Evolutionary conservation across 2,797 vertebrate species (phyloP).

Genomic region (Cuniculus paca): DNA sequence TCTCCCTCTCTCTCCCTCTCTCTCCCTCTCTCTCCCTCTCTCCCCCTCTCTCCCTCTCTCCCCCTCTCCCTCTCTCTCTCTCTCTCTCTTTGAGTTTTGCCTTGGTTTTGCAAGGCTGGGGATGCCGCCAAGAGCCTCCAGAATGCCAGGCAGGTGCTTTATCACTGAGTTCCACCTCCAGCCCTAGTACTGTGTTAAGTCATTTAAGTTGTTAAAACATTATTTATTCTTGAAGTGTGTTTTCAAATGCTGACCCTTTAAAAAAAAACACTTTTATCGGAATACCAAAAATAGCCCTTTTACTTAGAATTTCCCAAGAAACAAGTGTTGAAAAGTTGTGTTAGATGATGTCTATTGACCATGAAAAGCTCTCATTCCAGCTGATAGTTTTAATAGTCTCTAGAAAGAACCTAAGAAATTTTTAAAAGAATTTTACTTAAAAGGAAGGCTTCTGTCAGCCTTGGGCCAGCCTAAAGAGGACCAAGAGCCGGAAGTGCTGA

Average conservation of each 20-base stretch:
- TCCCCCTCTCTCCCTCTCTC: not conserved
- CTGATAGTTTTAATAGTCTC: not conserved
- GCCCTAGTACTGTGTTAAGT: not conserved
- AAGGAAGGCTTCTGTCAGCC: not conserved
- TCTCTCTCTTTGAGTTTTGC: not conserved
- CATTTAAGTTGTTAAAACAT: not conserved
- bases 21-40: not conserved
- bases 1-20: not conserved
- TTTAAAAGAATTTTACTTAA: not conserved
- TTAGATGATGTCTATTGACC: not conserved
- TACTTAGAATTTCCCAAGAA: not conserved
- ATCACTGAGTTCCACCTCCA: not conserved
- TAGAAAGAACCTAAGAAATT: not conserved
- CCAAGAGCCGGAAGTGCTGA: not conserved
- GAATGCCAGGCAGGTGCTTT: not conserved
- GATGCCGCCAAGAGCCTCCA: not conserved
- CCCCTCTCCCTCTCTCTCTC: not conserved
- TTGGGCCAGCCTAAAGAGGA: not conserved
- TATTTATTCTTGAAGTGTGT: not conserved
- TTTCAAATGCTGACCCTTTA: not conserved
- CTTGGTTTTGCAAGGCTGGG: not conserved
- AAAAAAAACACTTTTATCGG: slow-evolving; percentile 13
- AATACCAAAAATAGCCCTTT: not conserved
- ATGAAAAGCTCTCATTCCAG: not conserved
- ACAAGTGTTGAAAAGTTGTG: not conserved